Conservation (phyloP, 1,140 invertebrate genomes). For the Heliconius congener region DNA sequence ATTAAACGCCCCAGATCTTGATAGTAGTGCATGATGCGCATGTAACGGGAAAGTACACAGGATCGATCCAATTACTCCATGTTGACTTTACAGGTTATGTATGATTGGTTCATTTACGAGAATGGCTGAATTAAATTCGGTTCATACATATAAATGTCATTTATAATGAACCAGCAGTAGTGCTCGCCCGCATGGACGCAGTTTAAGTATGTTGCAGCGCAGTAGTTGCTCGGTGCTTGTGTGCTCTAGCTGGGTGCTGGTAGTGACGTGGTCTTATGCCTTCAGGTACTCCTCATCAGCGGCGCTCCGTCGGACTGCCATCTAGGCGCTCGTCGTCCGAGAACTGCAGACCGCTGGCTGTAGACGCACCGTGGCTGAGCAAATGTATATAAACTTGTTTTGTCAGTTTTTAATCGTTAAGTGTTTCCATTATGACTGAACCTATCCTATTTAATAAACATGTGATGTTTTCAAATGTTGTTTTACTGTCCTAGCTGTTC, state of each 20-base stretch:
- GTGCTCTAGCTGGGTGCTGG: background rate
- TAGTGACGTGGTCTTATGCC: background rate
- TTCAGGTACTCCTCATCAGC: constrained; percentile 40
- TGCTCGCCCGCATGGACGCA: constrained; percentile 34
- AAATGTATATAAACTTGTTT: constrained; percentile 45
- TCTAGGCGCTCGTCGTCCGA: constrained; percentile 5
- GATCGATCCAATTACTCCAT: constrained; percentile 14
- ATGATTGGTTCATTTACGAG: constrained; percentile 25
- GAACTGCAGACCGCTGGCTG: background rate
- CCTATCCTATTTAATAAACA: constrained; percentile 47
- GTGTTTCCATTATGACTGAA: constrained; percentile 46
- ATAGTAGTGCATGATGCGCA: constrained; percentile 38
- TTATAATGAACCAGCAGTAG: constrained; percentile 18
- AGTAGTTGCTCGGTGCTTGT: constrained; percentile 17
- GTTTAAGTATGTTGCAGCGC: constrained; percentile 15
- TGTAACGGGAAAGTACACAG: constrained; percentile 22
- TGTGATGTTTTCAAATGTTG: constrained; percentile 40
- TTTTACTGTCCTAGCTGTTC: constrained; percentile 16
- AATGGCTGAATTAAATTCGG: constrained; percentile 15
- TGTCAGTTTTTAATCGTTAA: constrained; percentile 41
- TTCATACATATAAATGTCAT: constrained; percentile 7
- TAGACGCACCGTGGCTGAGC: background rate
- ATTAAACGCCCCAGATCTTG: constrained; percentile 17
- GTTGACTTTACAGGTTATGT: constrained; percentile 20
- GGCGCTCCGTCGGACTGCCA: constrained; percentile 31